phyloP scores from a whole-genome alignment of 1,140 invertebrate genomes.

The Apocrypta bakeri region DNA sequence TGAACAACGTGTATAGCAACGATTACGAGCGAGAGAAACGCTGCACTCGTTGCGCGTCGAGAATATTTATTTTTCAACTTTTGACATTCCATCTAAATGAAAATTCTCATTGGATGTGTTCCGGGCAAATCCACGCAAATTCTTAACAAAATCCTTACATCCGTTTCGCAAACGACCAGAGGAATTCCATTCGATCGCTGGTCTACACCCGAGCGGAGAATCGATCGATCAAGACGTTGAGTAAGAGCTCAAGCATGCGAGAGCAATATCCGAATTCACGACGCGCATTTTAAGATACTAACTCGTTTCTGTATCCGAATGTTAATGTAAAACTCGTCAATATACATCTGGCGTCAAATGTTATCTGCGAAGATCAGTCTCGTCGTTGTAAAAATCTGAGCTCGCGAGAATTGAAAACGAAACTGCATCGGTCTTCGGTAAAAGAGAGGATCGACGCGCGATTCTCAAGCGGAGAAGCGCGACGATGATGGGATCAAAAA shows the following conservation, averaged over 20 bases:
- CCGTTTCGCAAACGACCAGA: not conserved
- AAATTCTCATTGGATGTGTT: too few species aligned
- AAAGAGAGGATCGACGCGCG: not conserved
- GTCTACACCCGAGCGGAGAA: not conserved
- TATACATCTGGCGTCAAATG: not conserved
- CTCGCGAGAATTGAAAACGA: not conserved
- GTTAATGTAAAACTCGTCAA: not conserved
- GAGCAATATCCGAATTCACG: not conserved
- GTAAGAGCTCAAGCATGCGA: not conserved
- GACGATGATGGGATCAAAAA: slow-evolving; percentile 11
- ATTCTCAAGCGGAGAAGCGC: not conserved
- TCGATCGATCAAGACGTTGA: not conserved
- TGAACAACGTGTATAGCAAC: not conserved
- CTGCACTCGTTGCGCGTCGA: too few species aligned
- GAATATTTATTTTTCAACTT: too few species aligned
- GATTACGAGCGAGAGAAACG: too few species aligned
- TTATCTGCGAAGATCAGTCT: not conserved
- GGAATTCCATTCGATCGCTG: not conserved
- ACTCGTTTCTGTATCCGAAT: not conserved
- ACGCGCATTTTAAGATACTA: not conserved
- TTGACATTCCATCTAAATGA: too few species aligned
- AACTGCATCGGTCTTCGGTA: not conserved
- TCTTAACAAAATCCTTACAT: too few species aligned
- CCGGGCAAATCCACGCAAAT: too few species aligned
- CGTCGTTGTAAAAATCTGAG: not conserved